Base-by-base conservation (phyloP, 2,888 invertebrate species). In the Tribolium freemani region DNA sequence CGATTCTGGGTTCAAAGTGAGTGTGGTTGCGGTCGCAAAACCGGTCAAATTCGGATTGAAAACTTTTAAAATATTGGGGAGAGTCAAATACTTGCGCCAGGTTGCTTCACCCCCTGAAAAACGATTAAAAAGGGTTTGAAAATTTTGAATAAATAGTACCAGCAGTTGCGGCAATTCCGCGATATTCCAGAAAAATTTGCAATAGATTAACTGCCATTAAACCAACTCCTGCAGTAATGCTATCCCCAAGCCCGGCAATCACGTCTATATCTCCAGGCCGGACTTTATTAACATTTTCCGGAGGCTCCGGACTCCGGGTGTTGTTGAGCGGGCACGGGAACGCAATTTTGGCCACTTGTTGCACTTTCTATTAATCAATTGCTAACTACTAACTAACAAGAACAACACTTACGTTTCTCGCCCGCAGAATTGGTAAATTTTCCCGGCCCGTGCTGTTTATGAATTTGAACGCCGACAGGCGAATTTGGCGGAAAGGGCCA, bases 231-330 rank as follows among this genome's bases (percentile, higher is more conserved):
- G 92, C 93, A 0, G 92, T 90, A 76, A 93, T 82, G 1, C 92
- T 92, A 83, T 93, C 93, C 0, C 93, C 93, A 70, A 93, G 89
- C 0, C 92, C 92, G 0, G 90, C 93, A 16, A 93, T 88, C 45
- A 93, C 90, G 76, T 92, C 91, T 53, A 93, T 91, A 77, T 90
- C 90, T 4, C 93, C 93, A 0, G 93, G 93, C 21, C 92, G 86
- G 46, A 93, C 86, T 38, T 86, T 86, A 82, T 93, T 92, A 16
- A 92, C 93, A 6, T 89, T 91, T 3, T 88, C 87, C 2, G 93
- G 93, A 83, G 77, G 83, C 63, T 38, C 81, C 3, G 61, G 9
- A n/a, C 87, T 86, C 66, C 86, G 78, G 10, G 71, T 63, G 2
- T 82, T 83, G 0, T 61, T 73, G 44, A 87, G 87, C 54, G 85